Evolutionary conservation across 2,113 vertebrate species (phyloP).

Genomic region (Xenopus borealis): DNA sequence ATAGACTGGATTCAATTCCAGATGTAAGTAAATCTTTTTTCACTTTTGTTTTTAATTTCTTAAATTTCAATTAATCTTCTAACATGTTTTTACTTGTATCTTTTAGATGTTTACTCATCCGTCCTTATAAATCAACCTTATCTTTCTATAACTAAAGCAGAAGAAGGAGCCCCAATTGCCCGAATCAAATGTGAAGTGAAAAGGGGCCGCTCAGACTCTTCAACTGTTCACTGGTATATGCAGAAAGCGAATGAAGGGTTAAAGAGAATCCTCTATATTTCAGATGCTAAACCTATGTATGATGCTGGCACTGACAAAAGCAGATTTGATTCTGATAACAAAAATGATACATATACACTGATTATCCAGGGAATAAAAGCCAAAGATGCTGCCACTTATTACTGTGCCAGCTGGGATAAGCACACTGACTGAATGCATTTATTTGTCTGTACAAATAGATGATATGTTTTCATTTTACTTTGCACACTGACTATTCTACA

Average conservation of each 20-base stretch:
- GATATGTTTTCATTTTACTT: not conserved
- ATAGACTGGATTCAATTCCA: no score
- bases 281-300: not conserved
- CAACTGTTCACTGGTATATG: conserved; percentile 1
- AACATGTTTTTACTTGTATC: conserved; percentile 9
- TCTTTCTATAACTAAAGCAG: conserved; percentile 2
- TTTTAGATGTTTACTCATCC: conserved; percentile 27
- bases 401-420: conserved; percentile 34
- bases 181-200: conserved; percentile 17
- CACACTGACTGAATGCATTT: conserved; percentile 21
- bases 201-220: not conserved
- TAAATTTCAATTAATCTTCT: no score
- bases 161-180: not conserved
- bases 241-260: not conserved
- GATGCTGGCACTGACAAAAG: not conserved
- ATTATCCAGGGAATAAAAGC: conserved; percentile 7
- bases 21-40: no score
- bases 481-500: no score
- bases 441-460: conserved; percentile 38
- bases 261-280: not conserved
- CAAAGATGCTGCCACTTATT: conserved; percentile 43
- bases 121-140: conserved; percentile 30
- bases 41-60: no score
- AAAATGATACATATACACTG: not conserved
- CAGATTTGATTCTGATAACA: not conserved